Evolutionary conservation across 2,888 invertebrate species (phyloP).

Genomic region (Punctoribates punctum): DNA sequence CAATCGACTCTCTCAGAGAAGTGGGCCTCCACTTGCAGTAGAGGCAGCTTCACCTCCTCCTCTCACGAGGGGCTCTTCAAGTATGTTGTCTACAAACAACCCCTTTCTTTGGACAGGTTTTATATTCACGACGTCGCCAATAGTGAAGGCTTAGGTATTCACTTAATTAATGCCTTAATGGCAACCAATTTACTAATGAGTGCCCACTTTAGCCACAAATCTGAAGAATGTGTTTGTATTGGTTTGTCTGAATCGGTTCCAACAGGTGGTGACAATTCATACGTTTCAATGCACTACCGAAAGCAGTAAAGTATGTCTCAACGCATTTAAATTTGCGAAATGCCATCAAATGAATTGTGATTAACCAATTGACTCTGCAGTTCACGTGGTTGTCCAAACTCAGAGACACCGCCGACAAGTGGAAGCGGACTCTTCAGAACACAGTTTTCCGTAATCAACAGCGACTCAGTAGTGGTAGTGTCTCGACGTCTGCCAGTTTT

Average conservation of each 20-base stretch:
- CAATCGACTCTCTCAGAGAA: slow-evolving; percentile 56
- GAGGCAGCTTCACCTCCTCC: slow-evolving; percentile 44
- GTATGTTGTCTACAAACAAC: slow-evolving; percentile 57
- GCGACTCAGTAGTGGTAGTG: slow-evolving; percentile 39
- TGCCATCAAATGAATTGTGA: background rate
- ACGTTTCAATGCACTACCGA: slow-evolving; percentile 56
- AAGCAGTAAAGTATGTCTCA: slow-evolving; percentile 53
- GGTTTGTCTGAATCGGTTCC: slow-evolving; percentile 56
- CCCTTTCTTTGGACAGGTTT: slow-evolving; percentile 56
- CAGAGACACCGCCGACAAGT: slow-evolving; percentile 58
- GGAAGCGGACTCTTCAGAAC: slow-evolving; percentile 56
- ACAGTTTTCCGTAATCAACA: slow-evolving; percentile 52
- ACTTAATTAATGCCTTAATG: too few species aligned
- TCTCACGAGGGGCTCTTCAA: slow-evolving; percentile 51
- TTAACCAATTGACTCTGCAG: too few species aligned
- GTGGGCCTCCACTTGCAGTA: slow-evolving; percentile 54
- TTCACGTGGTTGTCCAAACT: slow-evolving; percentile 57
- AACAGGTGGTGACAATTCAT: slow-evolving; percentile 56
- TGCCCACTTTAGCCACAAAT: slow-evolving; percentile 50
- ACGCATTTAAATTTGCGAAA: background rate
- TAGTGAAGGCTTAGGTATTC: slow-evolving; percentile 50
- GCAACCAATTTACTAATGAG: too few species aligned
- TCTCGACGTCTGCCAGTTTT: slow-evolving; percentile 41
- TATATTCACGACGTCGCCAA: slow-evolving; percentile 55
- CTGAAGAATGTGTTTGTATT: slow-evolving; percentile 55